Conservation (phyloP, 1,140 invertebrate species). For the Drosophila ananassae region DNA sequence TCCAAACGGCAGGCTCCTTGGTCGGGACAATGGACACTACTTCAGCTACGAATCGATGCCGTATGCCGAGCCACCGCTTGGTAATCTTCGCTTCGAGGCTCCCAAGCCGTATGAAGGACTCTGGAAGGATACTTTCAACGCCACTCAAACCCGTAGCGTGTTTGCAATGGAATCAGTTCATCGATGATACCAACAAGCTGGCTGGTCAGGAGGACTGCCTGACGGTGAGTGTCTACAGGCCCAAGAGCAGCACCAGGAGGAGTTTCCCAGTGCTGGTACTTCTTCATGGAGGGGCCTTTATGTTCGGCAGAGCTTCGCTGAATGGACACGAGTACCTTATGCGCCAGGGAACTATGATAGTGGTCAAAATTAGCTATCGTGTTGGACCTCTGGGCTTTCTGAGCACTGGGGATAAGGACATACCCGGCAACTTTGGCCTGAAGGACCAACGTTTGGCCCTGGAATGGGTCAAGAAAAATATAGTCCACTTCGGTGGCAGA, state of each 20-base stretch:
- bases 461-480: conserved; percentile 52
- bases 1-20: conserved; percentile 78
- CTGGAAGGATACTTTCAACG: conserved; percentile 51
- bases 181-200: conserved; percentile 17
- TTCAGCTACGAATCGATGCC: conserved; percentile 85
- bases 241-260: conserved; percentile 20
- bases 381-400: conserved; percentile 85
- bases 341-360: conserved; percentile 85
- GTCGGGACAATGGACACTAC: conserved; percentile 84
- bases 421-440: conserved; percentile 70
- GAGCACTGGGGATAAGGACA: conserved; percentile 65
- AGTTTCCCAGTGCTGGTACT: conserved; percentile 84
- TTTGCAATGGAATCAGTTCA: conserved; percentile 63
- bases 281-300: conserved; percentile 85
- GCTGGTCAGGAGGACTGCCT: conserved; percentile 82
- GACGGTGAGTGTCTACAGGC: conserved; percentile 81
- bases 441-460: conserved; percentile 71
- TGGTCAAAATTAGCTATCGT: conserved; percentile 88
- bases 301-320: conserved; percentile 82
- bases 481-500: conserved; percentile 88
- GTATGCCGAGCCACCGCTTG: conserved; percentile 84
- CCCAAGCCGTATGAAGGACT: conserved; percentile 37
- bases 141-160: conserved; percentile 41
- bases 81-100: conserved; percentile 82
- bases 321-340: conserved; percentile 86